These are phyloP conservation scores for Drosophila barbarae DNA, from an alignment of 2,888 invertebrate genomes.

Conservation along the genomic window DNA sequence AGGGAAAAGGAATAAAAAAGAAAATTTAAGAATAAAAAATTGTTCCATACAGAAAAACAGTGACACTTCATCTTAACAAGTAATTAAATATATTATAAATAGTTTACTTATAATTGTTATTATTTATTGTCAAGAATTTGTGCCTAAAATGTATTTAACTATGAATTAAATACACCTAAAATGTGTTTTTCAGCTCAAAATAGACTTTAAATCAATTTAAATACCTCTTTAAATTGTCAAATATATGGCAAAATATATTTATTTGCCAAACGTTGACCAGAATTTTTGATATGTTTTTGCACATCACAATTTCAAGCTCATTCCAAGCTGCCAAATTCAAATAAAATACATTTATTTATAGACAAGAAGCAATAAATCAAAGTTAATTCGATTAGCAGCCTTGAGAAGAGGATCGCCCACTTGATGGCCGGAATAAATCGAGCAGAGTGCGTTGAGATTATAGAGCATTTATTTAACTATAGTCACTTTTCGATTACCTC, in stretches of 20 bases:
- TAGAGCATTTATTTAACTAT: conserved; percentile 24
- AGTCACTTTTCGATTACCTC: conserved; percentile 3
- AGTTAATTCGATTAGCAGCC: conserved; percentile 30
- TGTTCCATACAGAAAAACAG: too few relatives aligned
- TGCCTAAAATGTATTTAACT: neutral
- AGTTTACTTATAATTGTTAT: neutral
- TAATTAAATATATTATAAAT: neutral
- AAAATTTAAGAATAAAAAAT: too few relatives aligned
- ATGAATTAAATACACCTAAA: neutral
- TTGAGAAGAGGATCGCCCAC: conserved; percentile 32
- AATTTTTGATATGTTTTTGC: neutral
- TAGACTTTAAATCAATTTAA: neutral
- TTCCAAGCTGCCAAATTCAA: neutral
- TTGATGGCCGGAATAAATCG: conserved; percentile 22
- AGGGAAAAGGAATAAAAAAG: too few relatives aligned
- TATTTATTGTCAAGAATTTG: neutral
- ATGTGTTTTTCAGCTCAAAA: neutral
- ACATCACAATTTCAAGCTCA: neutral
- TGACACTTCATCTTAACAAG: too few relatives aligned
- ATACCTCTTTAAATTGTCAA: neutral
- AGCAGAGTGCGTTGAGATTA: conserved; percentile 1
- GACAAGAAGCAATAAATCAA: conserved; percentile 26
- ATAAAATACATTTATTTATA: conserved; percentile 12
- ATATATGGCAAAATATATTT: neutral
- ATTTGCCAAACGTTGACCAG: neutral